Evolutionary conservation across 2,113 vertebrate genomes (phyloP), one percentile per base, ranked within the genome.

Genomic region (Panthera uncia): DNA sequence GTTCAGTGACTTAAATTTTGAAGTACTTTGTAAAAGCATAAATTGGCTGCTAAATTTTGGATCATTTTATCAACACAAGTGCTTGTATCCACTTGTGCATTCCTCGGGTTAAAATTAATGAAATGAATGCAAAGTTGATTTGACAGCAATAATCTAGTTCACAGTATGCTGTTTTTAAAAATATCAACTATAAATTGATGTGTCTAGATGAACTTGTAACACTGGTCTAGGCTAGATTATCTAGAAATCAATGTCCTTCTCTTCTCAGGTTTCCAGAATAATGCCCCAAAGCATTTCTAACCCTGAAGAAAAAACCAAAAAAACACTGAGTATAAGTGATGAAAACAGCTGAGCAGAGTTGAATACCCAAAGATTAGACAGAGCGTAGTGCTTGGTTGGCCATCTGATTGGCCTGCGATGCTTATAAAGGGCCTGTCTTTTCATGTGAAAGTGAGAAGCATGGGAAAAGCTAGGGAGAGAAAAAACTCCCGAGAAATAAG

Each of bases 381-480:
- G n/a, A 68, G n/a, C 19, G 0, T 50, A 25, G 15, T 57, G 45
- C 3, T 31, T 31, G 19, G n/a, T 29, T 89, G 41, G 38, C 50
- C 31, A 16, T 92, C 80, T 29, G 50, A 91, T 14, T 55, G 76
- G 66, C 38, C 74, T 68, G 15, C 11, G 78, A 74, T 33, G 14
- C 65, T 57, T 41, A 9, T 15, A 21, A 93, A 95, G 93, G 50
- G 25, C 81, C 14, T 52, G 36, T 79, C 41, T 92, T 95, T 80
- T 83, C 82, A 68, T 55, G 33, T 48, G 80, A 97, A 92, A 94
- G 36, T 84, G 84, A 97, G 94, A 95, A 52, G 87, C 90, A 15
- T 94, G 95, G 88, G 87, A 91, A 96, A 95, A 41, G 8, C 79
- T 18, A 50, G 68, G 13, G 68, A 68, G 36, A 79, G 50, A 66